Evolutionary conservation across 2,888 invertebrate species (phyloP), one percentile per base, ranked within the genome.

Genomic region (Eupeodes luniger): DNA sequence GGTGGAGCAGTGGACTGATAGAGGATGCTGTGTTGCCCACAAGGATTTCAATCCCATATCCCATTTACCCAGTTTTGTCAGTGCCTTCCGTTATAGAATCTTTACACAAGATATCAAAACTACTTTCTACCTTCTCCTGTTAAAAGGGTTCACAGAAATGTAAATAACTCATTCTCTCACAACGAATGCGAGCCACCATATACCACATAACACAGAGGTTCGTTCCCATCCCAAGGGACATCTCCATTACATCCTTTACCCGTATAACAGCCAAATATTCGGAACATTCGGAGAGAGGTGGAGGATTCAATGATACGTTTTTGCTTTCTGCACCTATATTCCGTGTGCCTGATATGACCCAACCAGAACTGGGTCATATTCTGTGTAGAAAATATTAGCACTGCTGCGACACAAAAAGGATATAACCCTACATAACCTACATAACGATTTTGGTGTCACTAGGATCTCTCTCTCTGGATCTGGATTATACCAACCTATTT

Each of bases 391-490:
- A 44, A 81, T 70, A 85, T 85, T 80, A 78, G 81, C 59, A 76
- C 34, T 69, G 67, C 55, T 75, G 44, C 12, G 53, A 49, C 53
- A 87, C 77, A 77, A 83, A 83, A 75, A 62, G 76, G 66, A 83
- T 84, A 82, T 84, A 70, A 81, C 69, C 88, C 67, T 62, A 75
- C 77, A 81, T 88, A 88, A 84, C 84, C 88, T 84, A 84, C 78
- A 84, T 88, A 87, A 44, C 67, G 51, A 80, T 84, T 78, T 87
- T 80, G 82, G 83, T 87, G 87, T 87, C 83, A 87, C 83, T 80
- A 27, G 88, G 67, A 83, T 77, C 80, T 75, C 80, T 75, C 80
- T 57, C 76, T 40, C 40, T 40, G 40, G 36, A 36, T 36, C 5
- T 80, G 82, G 82, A 87, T 87, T 83, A 86, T 49, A 66, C 9